phyloP scores from a whole-genome alignment of 2,797 vertebrate genomes.

The Rhinichthys osculus region DNA sequence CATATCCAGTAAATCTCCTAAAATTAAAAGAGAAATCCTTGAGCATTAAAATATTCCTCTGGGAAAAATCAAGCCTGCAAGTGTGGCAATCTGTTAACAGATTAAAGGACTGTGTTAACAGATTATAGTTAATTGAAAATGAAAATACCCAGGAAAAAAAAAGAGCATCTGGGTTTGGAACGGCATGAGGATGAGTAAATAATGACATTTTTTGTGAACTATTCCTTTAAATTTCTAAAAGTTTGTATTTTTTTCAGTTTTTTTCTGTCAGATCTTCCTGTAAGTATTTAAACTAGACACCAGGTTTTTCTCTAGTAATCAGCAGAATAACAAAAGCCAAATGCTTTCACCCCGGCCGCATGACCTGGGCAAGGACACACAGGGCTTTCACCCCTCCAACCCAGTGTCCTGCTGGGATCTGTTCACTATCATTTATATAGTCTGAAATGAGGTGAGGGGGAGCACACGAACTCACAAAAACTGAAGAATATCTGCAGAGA shows the following conservation, averaged over 20 bases:
- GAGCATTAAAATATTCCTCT: neutral
- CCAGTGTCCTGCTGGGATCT: conserved; percentile 24
- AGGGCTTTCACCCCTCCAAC: conserved; percentile 25
- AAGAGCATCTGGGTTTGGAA: neutral
- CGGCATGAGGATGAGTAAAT: neutral
- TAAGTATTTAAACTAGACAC: neutral
- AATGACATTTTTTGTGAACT: neutral
- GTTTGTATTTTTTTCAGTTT: neutral
- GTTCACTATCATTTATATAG: conserved; percentile 34
- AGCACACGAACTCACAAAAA: conserved; percentile 59
- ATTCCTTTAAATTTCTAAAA: neutral
- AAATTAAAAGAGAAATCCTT: neutral
- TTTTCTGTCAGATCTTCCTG: neutral
- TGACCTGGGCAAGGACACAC: conserved; percentile 28
- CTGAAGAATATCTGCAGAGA: conserved; percentile 55
- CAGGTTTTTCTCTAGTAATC: neutral
- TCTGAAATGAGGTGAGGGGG: conserved; percentile 8
- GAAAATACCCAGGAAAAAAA: neutral
- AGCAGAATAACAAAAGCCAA: conserved; percentile 10
- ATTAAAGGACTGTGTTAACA: neutral
- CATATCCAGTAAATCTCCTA: neutral
- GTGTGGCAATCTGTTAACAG: neutral
- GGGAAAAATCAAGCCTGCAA: neutral
- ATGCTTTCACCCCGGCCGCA: neutral
- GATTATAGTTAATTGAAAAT: neutral